Base-by-base conservation (phyloP, 2,888 invertebrate species). In the Harpagoxenus sublaevis region DNA sequence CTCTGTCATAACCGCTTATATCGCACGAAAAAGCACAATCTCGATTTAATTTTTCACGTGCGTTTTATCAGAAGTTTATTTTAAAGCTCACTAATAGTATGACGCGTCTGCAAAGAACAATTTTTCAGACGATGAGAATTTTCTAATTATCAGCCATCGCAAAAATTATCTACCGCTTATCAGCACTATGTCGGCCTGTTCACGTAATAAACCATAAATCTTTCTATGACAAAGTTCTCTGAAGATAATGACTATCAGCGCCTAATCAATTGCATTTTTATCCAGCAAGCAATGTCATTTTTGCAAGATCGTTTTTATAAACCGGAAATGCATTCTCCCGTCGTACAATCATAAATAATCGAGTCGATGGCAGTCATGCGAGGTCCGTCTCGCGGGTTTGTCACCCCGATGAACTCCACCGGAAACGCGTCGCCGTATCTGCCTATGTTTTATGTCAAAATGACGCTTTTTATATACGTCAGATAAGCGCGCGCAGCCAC, bases 401-500 rank as follows among this genome's bases (percentile, higher is more conserved):
- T 57, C 68, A 42, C n/a, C n/a, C 15, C 51, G 53, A 78, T 23
- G 45, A 60, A 23, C 51, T 35, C 10, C n/a, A 23, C 28, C 66
- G 66, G 31, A 66, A 78, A n/a, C 42, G 18, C 53, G 65, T 66
- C 42, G 12, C 39, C 48, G 18, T 63, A 65, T 53, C 65, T 73
- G 28, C 31, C 63, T 55, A n/a, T 62, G 75, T 79, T 81, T 70
- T 57, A 28, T 28, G 55, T 81, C 74, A 42, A 75, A 84, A 81
- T n/a, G 53, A 28, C 18, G 18, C 55, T 66, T 82, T 84, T 81
- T 84, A 84, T 84, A 84, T 62, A 51, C 28, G 81, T n/a, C 31
- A 84, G 81, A 84, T 84, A 84, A 84, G 74, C 84, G 74, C 51
- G 35, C 53, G 53, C 23, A 60, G 10, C 53, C 48, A 45, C 81